Evolutionary conservation across 2,113 vertebrate genomes (phyloP).

Genomic region (Dolichotis patagonum): DNA sequence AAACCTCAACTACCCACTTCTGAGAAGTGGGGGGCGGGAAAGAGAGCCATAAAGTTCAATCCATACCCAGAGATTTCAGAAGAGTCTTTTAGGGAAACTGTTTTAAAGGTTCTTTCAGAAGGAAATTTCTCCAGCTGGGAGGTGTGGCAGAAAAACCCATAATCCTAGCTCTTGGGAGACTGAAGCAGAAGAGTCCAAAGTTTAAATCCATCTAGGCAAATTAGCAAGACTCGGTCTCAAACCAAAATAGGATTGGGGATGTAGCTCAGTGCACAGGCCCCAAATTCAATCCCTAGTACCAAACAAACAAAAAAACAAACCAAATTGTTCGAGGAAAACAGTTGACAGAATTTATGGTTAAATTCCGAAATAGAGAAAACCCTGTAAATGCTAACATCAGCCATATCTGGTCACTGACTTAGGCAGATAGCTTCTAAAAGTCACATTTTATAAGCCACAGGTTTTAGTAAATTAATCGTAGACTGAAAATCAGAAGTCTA

Average conservation of each 20-base stretch:
- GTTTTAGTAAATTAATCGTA: neutral
- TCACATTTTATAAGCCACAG: neutral
- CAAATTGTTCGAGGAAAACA: neutral
- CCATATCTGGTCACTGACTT: neutral
- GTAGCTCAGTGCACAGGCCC: neutral
- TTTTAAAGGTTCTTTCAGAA: constrained; percentile 15
- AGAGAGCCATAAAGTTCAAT: neutral
- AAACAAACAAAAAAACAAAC: neutral
- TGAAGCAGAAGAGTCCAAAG: neutral
- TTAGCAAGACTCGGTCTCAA: neutral
- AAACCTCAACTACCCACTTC: neutral
- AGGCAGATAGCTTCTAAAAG: neutral
- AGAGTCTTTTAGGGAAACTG: neutral
- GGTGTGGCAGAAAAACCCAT: neutral
- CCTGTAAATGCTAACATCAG: neutral
- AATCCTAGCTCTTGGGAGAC: neutral
- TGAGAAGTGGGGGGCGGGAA: neutral
- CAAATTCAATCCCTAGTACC: neutral
- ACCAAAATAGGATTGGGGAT: neutral
- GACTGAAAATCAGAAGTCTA: neutral
- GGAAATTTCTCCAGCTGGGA: neutral
- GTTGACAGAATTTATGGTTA: neutral
- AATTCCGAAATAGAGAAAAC: constrained; percentile 32
- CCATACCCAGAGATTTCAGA: neutral
- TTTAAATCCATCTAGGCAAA: neutral